Evolutionary conservation across 2,113 vertebrate genomes (phyloP).

Genomic region (Pipra filicauda): DNA sequence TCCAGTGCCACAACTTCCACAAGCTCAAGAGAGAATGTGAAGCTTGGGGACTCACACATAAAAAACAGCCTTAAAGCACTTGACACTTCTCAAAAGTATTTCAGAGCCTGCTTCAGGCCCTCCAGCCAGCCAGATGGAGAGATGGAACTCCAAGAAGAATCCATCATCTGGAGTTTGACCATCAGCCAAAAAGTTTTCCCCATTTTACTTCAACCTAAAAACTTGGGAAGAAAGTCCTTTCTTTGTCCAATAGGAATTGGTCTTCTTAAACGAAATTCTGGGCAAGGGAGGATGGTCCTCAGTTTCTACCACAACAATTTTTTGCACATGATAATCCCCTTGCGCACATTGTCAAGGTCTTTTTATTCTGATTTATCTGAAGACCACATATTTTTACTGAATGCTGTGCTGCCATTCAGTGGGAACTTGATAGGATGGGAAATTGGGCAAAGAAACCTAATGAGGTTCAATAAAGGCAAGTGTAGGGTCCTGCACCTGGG

Average conservation of each 20-base stretch:
- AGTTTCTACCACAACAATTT: background rate
- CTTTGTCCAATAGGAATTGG: background rate
- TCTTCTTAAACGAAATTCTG: background rate
- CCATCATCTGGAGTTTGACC: background rate
- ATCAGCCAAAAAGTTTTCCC: background rate
- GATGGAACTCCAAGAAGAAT: background rate
- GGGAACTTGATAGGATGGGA: background rate
- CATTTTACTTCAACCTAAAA: background rate
- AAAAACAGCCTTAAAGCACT: background rate
- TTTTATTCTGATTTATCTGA: background rate
- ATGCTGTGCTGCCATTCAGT: background rate
- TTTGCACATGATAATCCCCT: background rate
- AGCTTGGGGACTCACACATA: background rate
- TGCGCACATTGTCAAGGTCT: background rate
- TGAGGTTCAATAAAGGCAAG: background rate
- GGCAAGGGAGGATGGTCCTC: rapidly evolving
- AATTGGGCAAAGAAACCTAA: background rate
- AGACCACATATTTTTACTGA: background rate
- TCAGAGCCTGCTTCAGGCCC: background rate
- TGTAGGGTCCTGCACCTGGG: background rate
- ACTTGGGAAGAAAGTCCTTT: background rate
- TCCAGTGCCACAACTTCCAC: background rate
- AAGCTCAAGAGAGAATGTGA: background rate
- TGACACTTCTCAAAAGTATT: background rate
- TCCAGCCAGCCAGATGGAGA: background rate